Evolutionary conservation across 2,888 invertebrate species (phyloP), one percentile per base, ranked within the genome.

Genomic region (Lagria hirta): DNA sequence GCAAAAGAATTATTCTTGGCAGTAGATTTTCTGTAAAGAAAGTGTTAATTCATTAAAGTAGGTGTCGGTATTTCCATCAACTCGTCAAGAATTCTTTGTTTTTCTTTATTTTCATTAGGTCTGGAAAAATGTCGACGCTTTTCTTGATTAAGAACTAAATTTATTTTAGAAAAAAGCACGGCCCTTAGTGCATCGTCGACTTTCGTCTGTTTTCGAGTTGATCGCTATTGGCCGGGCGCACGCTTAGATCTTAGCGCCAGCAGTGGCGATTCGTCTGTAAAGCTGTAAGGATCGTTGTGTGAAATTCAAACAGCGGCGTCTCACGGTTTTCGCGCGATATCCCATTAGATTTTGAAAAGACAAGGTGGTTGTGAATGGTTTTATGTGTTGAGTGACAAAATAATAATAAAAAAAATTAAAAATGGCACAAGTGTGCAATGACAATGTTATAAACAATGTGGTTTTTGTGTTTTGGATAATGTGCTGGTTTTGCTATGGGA

Each of bases 151-250:
- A 38, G 30, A 21, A 38, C 24, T 30, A 18, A 6, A 4, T 18
- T 6, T 18, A n/a, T n/a, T n/a, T n/a, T n/a, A n/a, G n/a, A 27
- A 20, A 32, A 28, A 20, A 29, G 33, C 32, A 41, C 13, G 14
- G 33, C 43, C 48, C 43, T 38, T 38, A 42, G 29, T 14, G 16
- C 17, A 23, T 60, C 62, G 62, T 60, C 38, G 55, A 53, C 55
- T 52, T 53, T 62, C 62, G 62, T 52, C 23, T 43, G 47, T 48
- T 37, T 30, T 61, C 61, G 61, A 55, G 42, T 47, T 35, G 49
- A 46, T 52, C 57, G 59, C 62, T 52, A 61, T 60, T 60, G 60
- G 62, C 59, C 58, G 58, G 59, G 60, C 60, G 58, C 56, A 57
- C 58, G 61, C 59, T 55, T 57, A 51, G 45, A 46, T 54, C 52